Conservation (phyloP, 2,888 invertebrate genomes). For the Cancer borealis region DNA sequence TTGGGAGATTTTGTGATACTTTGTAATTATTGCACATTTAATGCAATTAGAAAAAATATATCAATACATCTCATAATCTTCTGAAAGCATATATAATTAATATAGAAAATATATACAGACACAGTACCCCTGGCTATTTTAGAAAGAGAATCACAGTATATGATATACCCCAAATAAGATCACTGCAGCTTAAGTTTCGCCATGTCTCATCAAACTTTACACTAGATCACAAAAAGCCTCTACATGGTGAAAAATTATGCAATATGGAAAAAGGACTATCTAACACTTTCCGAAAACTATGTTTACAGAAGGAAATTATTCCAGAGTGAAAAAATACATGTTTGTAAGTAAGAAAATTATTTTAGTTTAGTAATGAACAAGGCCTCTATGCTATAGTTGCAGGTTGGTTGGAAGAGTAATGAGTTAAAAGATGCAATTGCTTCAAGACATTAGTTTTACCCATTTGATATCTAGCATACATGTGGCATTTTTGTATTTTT, state of each 20-base stretch:
- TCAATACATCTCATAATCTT: background rate
- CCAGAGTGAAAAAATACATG: background rate
- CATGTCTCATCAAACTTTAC: background rate
- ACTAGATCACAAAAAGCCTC: background rate
- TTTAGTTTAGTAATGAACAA: background rate
- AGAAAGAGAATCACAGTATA: constrained; percentile 36
- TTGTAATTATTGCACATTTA: constrained; percentile 23
- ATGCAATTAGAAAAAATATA: constrained; percentile 7
- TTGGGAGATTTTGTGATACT: background rate
- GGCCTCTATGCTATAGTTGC: background rate
- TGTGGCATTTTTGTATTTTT: background rate
- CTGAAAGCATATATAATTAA: constrained; percentile 18
- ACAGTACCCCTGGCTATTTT: background rate
- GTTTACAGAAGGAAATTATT: background rate
- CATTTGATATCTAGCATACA: background rate
- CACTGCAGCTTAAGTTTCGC: background rate
- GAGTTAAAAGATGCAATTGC: background rate
- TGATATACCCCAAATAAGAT: constrained; percentile 36
- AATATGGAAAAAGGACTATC: background rate
- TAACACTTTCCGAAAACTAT: background rate
- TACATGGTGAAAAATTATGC: background rate
- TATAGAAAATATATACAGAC: constrained; percentile 16
- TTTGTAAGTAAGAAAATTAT: background rate
- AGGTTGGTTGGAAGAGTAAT: background rate
- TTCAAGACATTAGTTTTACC: background rate